Evolutionary conservation across 2,888 invertebrate species (phyloP), one percentile per base, ranked within the genome.

Genomic region (Lottia scabra): DNA sequence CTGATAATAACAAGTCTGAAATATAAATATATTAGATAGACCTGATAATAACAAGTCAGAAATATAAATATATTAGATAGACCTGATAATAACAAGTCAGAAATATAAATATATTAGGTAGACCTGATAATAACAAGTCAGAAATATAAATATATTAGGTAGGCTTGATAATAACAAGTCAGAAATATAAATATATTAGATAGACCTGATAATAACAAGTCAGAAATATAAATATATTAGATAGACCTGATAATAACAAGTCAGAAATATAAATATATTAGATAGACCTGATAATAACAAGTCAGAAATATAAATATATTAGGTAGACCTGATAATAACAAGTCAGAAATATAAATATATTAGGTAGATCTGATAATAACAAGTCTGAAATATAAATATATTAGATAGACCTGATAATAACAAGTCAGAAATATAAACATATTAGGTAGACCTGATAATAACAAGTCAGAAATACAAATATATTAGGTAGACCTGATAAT

Each of bases 21-120:
- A 6, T 38, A 38, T 6, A 84, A 92, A 91, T 16, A 92, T 91
- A 81, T 92, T 92, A 15, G 92, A 92, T 27, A 92, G 86, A 72
- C 92, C 91, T 90, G 73, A 46, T 16, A 68, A 30, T 27, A n/a
- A 68, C 27, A n/a, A 16, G 12, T 26, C 16, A 23, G 26, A n/a
- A 68, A 30, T 19, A 13, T 16, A 68, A 68, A 68, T 19, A 45
- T 16, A 67, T 44, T n/a, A 68, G 27, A 13, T 26, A 56, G 62
- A 1, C 46, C 30, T 30, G 10, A 56, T 16, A 68, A 30, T 27
- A n/a, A 68, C 27, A n/a, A 16, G n/a, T 30, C 15, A n/a, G 38
- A 19, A 70, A 19, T 27, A 45, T 8, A 70, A 69, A 56, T 2
- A 4, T 16, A 56, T 56, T n/a, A 63, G 23, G 10, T 16, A 65